A percentile compares a stretch with the other conserved stretches of the same genome.
Conservation (phyloP, 2,797 vertebrate species). For the Heteromormyrus szaboi region DNA sequence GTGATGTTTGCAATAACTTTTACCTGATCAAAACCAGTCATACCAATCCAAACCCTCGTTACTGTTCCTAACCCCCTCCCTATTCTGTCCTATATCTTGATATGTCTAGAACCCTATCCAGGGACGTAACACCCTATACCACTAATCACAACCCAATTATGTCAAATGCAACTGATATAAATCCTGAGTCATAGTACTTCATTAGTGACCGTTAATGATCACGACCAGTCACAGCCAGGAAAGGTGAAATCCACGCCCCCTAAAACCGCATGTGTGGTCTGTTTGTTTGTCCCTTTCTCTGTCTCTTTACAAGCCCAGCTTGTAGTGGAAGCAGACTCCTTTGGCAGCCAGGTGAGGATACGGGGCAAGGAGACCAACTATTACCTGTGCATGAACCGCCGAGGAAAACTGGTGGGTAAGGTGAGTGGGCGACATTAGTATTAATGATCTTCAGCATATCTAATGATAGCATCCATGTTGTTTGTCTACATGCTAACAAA, state of each 20-base stretch:
- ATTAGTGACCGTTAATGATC: not conserved
- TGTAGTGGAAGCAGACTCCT: conserved; percentile 82
- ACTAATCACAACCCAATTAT: not conserved
- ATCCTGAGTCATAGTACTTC: not conserved
- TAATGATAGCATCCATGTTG: not conserved
- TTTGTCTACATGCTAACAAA: not conserved
- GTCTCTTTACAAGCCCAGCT: conserved; percentile 75
- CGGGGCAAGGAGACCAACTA: conserved; percentile 80
- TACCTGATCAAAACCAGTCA: not conserved
- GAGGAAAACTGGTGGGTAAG: conserved; percentile 79
- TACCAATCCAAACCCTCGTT: not conserved
- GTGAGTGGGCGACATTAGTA: conserved; percentile 49
- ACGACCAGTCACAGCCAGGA: conserved; percentile 8
- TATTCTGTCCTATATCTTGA: not conserved
- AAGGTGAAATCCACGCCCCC: conserved; percentile 18
- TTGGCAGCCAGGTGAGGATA: conserved; percentile 84
- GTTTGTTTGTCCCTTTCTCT: conserved; percentile 24
- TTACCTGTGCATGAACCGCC: conserved; percentile 83
- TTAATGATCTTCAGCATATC: not conserved
- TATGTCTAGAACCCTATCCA: not conserved
- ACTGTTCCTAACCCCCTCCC: not conserved
- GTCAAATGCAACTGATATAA: not conserved
- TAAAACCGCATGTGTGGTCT: conserved; percentile 1
- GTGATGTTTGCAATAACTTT: not conserved
- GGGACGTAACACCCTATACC: not conserved